phyloP scores from a whole-genome alignment of 2,888 invertebrate genomes.

The Hypsopygia costalis region DNA sequence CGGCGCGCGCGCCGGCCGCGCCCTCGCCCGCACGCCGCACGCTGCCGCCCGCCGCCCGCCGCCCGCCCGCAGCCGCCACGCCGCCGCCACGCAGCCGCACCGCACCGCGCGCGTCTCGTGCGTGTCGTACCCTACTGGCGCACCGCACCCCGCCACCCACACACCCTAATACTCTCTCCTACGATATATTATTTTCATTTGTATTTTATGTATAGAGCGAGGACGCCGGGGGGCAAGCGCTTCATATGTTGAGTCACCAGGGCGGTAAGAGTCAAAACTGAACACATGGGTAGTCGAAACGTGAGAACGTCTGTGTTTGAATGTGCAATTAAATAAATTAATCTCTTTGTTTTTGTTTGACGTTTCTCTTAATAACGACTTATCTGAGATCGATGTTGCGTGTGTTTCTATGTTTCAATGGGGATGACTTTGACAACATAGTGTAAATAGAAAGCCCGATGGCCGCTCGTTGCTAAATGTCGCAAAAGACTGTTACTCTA shows the following conservation, averaged over 20 bases:
- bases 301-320: conserved; percentile 80
- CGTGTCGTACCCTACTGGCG: conserved; percentile 44
- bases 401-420: conserved; percentile 80
- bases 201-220: conserved; percentile 90
- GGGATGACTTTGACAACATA: conserved; percentile 73
- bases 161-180: conserved; percentile 76
- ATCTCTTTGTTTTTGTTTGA: conserved; percentile 79
- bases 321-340: conserved; percentile 73
- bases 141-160: conserved; percentile 62
- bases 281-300: conserved; percentile 76
- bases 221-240: conserved; percentile 94
- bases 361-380: conserved; percentile 79
- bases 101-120: conserved; percentile 30
- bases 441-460: conserved; percentile 80
- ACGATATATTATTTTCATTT: conserved; percentile 80
- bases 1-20: conserved; percentile 23
- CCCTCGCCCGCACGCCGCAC: conserved; percentile 23
- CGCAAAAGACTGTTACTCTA: conserved; percentile 78
- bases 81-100: conserved; percentile 29
- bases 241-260: conserved; percentile 94
- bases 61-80: conserved; percentile 38
- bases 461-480: conserved; percentile 80
- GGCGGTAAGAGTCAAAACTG: conserved; percentile 90
- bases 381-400: conserved; percentile 79
- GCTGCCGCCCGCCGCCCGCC: conserved; percentile 27